These are phyloP conservation scores for Anguilla pacifica DNA, from an alignment of 2,797 vertebrate genomes.

Conservation along the genomic window DNA sequence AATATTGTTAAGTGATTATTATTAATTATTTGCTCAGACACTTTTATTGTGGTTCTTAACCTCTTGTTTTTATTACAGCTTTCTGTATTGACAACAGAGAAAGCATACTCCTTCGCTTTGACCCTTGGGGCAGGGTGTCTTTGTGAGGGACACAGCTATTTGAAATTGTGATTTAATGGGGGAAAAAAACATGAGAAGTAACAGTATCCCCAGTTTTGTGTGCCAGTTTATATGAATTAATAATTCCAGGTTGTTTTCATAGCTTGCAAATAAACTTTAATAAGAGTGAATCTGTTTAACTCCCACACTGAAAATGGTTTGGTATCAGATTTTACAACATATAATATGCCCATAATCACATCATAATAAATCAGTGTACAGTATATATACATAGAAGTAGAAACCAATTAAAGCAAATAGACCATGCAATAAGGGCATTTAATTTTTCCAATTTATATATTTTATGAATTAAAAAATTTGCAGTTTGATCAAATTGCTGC, in stretches of 20 bases:
- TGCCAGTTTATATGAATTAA: not conserved
- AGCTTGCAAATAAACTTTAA: not conserved
- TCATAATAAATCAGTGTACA: too few species aligned
- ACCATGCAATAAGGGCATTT: too few species aligned
- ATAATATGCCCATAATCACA: too few species aligned
- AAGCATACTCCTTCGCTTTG: not conserved
- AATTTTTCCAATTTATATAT: too few species aligned
- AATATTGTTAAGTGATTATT: not conserved
- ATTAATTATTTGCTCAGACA: not conserved
- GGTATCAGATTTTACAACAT: not conserved
- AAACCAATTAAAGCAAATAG: too few species aligned
- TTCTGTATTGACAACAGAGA: not conserved
- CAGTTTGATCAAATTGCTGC: not conserved
- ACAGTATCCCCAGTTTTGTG: not conserved
- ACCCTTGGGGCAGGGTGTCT: not conserved
- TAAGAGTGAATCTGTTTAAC: not conserved
- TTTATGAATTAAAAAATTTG: not conserved
- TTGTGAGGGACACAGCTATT: not conserved
- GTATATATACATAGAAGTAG: too few species aligned
- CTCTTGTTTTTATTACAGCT: not conserved
- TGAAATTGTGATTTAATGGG: not conserved
- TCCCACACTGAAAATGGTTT: not conserved
- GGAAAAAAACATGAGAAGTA: not conserved
- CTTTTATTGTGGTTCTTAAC: not conserved
- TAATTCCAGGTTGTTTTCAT: constrained; percentile 1